A percentile compares a stretch with the other conserved stretches of the same genome.
Evolutionary conservation across 2,888 invertebrate genomes (phyloP).

Genomic region (Sinelater perroti): DNA sequence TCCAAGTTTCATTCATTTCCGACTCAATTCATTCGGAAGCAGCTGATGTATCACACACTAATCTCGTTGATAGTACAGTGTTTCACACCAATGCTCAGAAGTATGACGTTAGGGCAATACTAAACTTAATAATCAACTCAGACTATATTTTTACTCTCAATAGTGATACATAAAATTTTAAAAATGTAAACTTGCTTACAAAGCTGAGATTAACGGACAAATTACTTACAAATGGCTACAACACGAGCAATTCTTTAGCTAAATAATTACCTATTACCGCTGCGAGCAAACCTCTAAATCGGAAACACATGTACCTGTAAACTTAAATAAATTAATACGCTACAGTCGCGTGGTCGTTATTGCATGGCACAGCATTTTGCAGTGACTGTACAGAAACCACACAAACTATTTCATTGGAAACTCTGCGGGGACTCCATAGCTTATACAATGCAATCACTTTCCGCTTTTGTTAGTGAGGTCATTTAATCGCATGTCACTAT

Average conservation of each 20-base stretch:
- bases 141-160: too few species aligned
- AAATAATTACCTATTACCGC: too few species aligned
- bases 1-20: slow-evolving; percentile 36
- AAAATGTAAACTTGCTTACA: too few species aligned
- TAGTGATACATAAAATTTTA: too few species aligned
- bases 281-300: too few species aligned
- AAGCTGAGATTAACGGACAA: too few species aligned
- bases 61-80: slow-evolving; percentile 16
- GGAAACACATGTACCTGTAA: too few species aligned
- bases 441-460: slow-evolving; percentile 1
- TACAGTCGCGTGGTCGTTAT: not conserved
- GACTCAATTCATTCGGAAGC: slow-evolving; percentile 33
- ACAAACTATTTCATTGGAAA: slow-evolving; percentile 7
- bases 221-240: too few species aligned
- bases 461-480: slow-evolving; percentile 1
- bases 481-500: not conserved
- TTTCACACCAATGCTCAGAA: slow-evolving; percentile 9
- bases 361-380: not conserved
- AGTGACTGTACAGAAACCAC: slow-evolving; percentile 3
- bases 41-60: slow-evolving; percentile 37
- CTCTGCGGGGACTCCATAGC: not conserved
- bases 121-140: too few species aligned
- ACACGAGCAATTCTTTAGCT: too few species aligned
- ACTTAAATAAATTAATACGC: too few species aligned
- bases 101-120: too few species aligned